phyloP scores from a whole-genome alignment of 2,113 vertebrate genomes.

The Ciconia boyciana region DNA sequence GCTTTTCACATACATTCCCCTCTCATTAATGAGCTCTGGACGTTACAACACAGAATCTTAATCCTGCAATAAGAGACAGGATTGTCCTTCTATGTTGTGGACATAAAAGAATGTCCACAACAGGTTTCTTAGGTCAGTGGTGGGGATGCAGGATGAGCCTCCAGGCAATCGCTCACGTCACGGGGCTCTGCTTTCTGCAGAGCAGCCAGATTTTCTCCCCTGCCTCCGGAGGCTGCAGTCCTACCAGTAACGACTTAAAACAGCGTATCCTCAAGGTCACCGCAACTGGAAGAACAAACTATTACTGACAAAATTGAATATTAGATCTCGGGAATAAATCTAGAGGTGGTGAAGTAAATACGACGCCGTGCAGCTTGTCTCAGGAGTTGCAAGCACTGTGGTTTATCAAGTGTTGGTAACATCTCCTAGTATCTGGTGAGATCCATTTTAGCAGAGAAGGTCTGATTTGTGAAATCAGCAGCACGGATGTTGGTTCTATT shows the following conservation, averaged over 20 bases:
- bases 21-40: background rate
- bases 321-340: background rate
- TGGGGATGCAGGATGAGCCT: background rate
- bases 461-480: background rate
- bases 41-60: background rate
- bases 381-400: background rate
- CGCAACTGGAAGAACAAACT: background rate
- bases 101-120: rapidly evolving
- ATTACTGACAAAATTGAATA: rapidly evolving
- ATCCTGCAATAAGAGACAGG: background rate
- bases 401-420: background rate
- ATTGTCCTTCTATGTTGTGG: no score
- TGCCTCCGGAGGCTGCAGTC: background rate
- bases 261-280: background rate
- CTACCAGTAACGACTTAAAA: rapidly evolving
- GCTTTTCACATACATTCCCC: background rate
- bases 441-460: background rate
- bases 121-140: background rate
- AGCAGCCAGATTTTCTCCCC: background rate
- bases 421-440: background rate
- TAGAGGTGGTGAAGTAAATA: background rate
- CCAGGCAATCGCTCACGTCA: background rate
- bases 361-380: no score
- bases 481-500: background rate
- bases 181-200: background rate